Conservation (phyloP, 2,797 vertebrate species). For the Furcifer pardalis region DNA sequence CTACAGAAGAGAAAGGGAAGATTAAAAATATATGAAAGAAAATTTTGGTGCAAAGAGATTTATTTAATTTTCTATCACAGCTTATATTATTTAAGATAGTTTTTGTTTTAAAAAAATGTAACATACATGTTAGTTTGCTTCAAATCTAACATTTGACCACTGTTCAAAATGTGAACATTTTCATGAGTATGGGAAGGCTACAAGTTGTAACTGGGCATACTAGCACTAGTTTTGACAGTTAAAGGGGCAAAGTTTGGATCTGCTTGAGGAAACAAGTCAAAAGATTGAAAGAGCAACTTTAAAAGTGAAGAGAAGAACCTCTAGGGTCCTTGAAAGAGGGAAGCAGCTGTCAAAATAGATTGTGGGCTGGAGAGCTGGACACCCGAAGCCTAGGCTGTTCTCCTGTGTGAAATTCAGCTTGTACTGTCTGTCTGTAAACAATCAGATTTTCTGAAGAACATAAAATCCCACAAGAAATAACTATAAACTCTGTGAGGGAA, state of each 20-base stretch:
- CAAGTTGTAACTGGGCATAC: background rate
- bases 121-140: background rate
- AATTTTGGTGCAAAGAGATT: background rate
- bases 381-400: background rate
- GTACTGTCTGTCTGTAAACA: background rate
- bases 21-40: background rate
- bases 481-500: conserved; percentile 17
- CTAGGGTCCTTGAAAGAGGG: conserved; percentile 18
- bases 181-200: background rate
- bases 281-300: conserved; percentile 22
- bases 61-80: background rate
- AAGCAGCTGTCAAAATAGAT: conserved; percentile 6
- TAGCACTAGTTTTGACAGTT: background rate
- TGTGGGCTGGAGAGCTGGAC: background rate
- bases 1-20: background rate
- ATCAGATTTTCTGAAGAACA: background rate
- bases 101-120: background rate
- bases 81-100: background rate
- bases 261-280: conserved; percentile 40
- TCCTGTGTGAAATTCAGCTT: background rate
- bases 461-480: conserved; percentile 10
- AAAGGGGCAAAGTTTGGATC: background rate
- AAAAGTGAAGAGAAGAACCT: conserved; percentile 4
- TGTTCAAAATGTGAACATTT: background rate
- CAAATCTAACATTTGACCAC: background rate